Conservation (phyloP, 2,113 vertebrate genomes). For the Prunella himalayana region DNA sequence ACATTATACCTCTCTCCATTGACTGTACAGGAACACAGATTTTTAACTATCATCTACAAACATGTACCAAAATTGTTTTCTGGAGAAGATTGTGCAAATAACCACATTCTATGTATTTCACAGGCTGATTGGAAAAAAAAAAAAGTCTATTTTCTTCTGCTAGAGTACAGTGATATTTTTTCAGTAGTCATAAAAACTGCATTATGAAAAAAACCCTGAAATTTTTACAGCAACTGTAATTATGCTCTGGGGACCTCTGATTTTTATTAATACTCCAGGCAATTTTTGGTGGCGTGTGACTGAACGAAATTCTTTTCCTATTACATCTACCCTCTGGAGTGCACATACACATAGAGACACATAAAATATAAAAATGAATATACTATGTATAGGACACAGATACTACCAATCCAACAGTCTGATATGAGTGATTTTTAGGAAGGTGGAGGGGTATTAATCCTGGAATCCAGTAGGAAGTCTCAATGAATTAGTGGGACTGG, state of each 20-base stretch:
- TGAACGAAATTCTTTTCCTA: background rate
- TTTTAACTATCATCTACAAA: background rate
- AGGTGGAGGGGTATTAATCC: accelerated
- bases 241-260: background rate
- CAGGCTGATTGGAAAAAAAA: background rate
- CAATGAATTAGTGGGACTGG: background rate
- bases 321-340: background rate
- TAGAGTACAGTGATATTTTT: background rate
- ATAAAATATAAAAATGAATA: background rate
- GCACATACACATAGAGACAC: background rate
- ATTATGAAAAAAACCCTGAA: background rate
- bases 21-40: background rate
- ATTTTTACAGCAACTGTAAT: background rate
- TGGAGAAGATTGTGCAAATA: background rate
- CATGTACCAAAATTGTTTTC: background rate
- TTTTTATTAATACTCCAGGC: background rate
- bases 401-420: background rate
- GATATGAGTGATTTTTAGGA: background rate
- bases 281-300: background rate
- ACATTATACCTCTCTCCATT: background rate
- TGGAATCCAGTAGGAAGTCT: background rate
- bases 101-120: background rate
- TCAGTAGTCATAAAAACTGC: background rate
- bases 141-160: background rate
- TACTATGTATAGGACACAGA: background rate